These are phyloP conservation scores for Pseudorectes ferrugineus DNA, from an alignment of 2,113 vertebrate genomes.

Conservation along the genomic window DNA sequence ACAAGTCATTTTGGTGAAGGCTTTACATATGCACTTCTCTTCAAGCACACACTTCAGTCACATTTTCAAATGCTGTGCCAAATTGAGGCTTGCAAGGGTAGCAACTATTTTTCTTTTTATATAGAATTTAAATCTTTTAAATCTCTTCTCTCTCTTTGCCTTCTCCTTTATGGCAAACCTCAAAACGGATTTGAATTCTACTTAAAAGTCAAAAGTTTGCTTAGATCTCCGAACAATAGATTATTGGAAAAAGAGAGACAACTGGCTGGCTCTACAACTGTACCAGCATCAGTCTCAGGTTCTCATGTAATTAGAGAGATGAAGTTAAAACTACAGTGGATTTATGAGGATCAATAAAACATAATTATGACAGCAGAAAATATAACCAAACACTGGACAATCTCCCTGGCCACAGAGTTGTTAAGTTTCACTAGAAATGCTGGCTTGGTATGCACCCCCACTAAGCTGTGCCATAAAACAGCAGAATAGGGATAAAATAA, in stretches of 20 bases:
- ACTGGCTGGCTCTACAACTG: background rate
- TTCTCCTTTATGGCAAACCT: background rate
- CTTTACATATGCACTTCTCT: background rate
- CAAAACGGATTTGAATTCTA: background rate
- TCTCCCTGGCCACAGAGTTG: background rate
- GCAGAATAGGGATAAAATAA: background rate
- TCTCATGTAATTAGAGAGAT: background rate
- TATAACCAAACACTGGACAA: background rate
- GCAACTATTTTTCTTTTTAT: background rate
- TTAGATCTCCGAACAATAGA: background rate
- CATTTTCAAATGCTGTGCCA: background rate
- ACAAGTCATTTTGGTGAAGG: background rate
- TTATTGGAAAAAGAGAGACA: background rate
- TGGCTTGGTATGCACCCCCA: background rate
- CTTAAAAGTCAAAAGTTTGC: background rate
- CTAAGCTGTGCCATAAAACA: background rate
- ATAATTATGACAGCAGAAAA: background rate
- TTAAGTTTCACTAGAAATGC: background rate
- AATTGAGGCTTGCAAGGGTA: background rate
- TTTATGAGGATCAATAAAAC: background rate
- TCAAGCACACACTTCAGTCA: background rate
- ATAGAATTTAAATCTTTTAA: background rate
- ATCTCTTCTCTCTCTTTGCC: background rate
- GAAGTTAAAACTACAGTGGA: background rate
- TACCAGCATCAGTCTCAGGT: background rate